Evolutionary conservation across 1,140 invertebrate genomes (phyloP).

Genomic region (Drosophila busckii): DNA sequence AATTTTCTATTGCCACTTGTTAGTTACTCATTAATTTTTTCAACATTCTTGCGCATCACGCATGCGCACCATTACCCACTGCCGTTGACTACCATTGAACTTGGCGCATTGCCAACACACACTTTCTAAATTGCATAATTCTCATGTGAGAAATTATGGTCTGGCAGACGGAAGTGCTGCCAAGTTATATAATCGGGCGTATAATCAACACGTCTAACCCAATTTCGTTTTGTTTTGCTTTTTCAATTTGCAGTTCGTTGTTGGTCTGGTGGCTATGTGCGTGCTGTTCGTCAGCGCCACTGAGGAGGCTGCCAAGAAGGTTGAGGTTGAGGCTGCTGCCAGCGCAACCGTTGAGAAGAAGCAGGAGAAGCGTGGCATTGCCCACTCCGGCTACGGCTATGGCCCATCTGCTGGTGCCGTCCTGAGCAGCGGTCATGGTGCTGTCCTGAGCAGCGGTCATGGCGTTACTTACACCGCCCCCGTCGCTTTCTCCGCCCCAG

Average conservation of each 20-base stretch:
- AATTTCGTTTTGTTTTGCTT: conserved; percentile 31
- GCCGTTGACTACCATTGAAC: conserved; percentile 45
- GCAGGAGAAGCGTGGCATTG: conserved; percentile 85
- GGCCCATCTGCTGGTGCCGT: conserved; percentile 50
- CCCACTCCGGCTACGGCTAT: conserved; percentile 81
- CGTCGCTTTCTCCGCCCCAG: conserved; percentile 4
- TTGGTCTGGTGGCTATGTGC: conserved; percentile 81
- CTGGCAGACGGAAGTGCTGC: conserved; percentile 40
- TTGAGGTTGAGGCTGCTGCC: conserved; percentile 64
- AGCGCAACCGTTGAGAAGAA: conserved; percentile 82
- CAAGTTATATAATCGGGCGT: conserved; percentile 36
- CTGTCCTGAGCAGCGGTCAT: conserved; percentile 25
- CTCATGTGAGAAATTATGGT: conserved; percentile 64
- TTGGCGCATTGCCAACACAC: conserved; percentile 49
- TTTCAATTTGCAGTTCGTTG: conserved; percentile 63
- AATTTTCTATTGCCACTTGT: too few relatives aligned
- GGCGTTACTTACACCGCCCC: conserved; percentile 27
- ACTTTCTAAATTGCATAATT: conserved; percentile 61
- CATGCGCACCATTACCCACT: conserved; percentile 43
- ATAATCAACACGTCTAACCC: conserved; percentile 24
- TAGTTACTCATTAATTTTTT: too few relatives aligned
- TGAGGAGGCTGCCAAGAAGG: conserved; percentile 78
- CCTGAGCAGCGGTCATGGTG: conserved; percentile 35
- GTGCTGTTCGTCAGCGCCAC: conserved; percentile 77
- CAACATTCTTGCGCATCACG: conserved; percentile 44